Evolutionary conservation across 2,888 invertebrate species (phyloP).

Genomic region (Pachydiplax longipennis): DNA sequence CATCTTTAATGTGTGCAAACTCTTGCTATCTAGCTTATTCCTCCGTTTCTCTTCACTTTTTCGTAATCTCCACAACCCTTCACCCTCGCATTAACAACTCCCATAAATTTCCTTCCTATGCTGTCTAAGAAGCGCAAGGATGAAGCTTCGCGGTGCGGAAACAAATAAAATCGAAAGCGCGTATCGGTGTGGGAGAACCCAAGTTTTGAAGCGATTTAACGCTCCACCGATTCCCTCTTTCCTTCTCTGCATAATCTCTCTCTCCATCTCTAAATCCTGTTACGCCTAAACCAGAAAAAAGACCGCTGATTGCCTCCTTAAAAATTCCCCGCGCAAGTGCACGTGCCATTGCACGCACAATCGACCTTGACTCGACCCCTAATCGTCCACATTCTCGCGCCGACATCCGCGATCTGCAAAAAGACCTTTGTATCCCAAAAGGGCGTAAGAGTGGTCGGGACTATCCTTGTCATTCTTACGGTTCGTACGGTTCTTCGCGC

Average conservation of each 20-base stretch:
- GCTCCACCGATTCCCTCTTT: not conserved
- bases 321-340: not conserved
- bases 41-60: not conserved
- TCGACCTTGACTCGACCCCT: slow-evolving; percentile 15
- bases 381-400: not conserved
- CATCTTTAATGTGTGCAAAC: not conserved
- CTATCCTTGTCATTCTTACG: not conserved
- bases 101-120: not conserved
- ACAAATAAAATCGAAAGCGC: not conserved
- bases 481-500: not conserved
- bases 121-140: not conserved
- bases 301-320: not conserved
- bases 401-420: too few relatives aligned
- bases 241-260: not conserved
- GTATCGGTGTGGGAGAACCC: not conserved
- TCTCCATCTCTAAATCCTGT: not conserved
- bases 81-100: not conserved
- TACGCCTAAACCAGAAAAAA: not conserved
- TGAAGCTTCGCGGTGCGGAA: not conserved
- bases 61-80: not conserved
- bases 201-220: not conserved
- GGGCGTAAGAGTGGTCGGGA: not conserved
- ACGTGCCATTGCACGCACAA: not conserved
- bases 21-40: not conserved
- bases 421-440: not conserved